phyloP scores from a whole-genome alignment of 2,888 invertebrate genomes.

The Temnothorax ravouxi region DNA sequence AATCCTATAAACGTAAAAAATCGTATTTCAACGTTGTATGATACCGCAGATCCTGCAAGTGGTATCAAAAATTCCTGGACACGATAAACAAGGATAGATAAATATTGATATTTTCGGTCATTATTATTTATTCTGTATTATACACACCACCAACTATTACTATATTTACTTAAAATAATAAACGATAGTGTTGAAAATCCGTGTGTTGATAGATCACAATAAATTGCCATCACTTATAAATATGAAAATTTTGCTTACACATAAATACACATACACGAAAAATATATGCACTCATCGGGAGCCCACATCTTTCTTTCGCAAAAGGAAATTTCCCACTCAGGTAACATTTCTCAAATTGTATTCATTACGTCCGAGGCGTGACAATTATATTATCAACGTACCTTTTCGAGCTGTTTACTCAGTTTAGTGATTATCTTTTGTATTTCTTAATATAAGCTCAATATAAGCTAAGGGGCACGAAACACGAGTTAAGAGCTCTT shows the following conservation, averaged over 20 bases:
- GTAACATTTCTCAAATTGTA: not conserved
- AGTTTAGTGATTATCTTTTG: not conserved
- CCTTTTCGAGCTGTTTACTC: not conserved
- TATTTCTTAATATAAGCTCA: constrained; percentile 14
- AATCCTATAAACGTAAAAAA: not conserved
- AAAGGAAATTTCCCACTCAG: not conserved
- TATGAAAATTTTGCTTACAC: constrained; percentile 5
- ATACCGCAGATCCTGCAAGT: not conserved
- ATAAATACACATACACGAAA: not conserved
- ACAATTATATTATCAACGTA: not conserved
- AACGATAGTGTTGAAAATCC: not conserved
- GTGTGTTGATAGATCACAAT: not conserved
- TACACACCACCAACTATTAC: not conserved
- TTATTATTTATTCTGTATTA: not conserved
- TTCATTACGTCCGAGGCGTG: not conserved
- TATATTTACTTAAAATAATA: not conserved
- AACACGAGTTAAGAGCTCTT: not conserved
- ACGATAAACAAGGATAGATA: not conserved
- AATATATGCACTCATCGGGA: not conserved
- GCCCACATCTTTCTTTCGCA: not conserved
- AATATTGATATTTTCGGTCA: not conserved
- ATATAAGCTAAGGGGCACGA: not conserved
- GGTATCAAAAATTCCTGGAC: not conserved
- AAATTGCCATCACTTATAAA: not conserved
- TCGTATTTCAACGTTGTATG: not conserved